These are phyloP conservation scores for Glyphotaelius pellucidus DNA, from an alignment of 2,888 invertebrate genomes.

Conservation along the genomic window DNA sequence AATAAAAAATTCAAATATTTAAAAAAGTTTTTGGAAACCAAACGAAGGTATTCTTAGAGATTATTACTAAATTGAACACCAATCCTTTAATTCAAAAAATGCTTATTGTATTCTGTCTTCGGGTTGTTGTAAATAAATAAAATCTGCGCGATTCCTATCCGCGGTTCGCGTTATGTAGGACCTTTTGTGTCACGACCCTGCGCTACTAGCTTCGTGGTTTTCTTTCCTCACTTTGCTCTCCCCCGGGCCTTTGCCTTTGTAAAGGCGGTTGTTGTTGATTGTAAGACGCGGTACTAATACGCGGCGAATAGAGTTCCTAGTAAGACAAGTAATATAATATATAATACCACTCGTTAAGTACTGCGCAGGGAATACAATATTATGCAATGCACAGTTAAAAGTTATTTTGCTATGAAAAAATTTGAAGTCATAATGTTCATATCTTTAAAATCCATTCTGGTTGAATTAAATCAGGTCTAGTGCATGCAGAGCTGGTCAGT, in stretches of 20 bases:
- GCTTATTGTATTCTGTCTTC: background rate
- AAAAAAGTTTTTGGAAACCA: too few relatives aligned
- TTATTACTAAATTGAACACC: too few relatives aligned
- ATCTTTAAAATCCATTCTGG: too few relatives aligned
- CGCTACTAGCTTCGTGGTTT: background rate
- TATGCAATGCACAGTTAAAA: background rate
- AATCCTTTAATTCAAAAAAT: too few relatives aligned
- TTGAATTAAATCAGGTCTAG: too few relatives aligned
- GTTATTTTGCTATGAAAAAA: too few relatives aligned
- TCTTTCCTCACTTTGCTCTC: background rate
- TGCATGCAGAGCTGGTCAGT: too few relatives aligned
- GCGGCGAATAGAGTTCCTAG: background rate
- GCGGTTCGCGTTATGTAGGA: background rate
- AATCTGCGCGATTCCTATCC: background rate
- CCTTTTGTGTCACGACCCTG: background rate
- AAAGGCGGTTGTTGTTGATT: background rate
- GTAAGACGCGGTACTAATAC: background rate
- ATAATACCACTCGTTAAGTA: background rate
- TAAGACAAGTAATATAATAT: background rate
- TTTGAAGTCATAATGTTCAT: too few relatives aligned
- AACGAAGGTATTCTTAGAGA: too few relatives aligned
- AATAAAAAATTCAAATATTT: too few relatives aligned
- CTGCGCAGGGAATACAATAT: background rate
- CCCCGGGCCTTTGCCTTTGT: background rate
- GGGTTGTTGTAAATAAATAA: background rate